Percentiles rank a stretch among this genome's conserved stretches.
Evolutionary conservation across 1,140 invertebrate species (phyloP).

Genomic region (Danaus melanippus): DNA sequence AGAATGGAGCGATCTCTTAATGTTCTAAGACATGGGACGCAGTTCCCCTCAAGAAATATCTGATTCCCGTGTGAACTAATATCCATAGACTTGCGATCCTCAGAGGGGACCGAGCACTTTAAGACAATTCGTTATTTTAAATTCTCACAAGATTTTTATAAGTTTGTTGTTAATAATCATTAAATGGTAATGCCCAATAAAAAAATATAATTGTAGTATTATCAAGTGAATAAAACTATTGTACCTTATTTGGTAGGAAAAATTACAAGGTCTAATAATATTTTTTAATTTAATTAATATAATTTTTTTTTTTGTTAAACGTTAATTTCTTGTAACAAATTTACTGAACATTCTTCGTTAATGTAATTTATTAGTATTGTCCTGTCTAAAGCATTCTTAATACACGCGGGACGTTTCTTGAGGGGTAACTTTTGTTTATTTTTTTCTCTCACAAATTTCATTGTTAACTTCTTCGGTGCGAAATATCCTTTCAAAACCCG

Average conservation of each 20-base stretch:
- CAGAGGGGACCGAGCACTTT: slow-evolving; percentile 13
- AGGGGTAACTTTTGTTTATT: slow-evolving; percentile 53
- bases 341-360: too few relatives aligned
- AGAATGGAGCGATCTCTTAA: slow-evolving; percentile 31
- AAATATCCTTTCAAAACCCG: slow-evolving; percentile 33
- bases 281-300: too few relatives aligned
- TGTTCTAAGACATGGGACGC: slow-evolving; percentile 22
- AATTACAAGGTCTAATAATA: too few relatives aligned
- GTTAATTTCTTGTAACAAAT: too few relatives aligned
- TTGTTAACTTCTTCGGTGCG: slow-evolving; percentile 47
- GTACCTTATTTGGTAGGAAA: too few relatives aligned
- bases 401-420: slow-evolving; percentile 39
- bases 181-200: too few relatives aligned
- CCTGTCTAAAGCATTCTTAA: slow-evolving; percentile 12
- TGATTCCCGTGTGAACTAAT: slow-evolving; percentile 63
- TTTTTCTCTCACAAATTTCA: slow-evolving; percentile 35
- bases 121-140: too few relatives aligned
- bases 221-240: too few relatives aligned
- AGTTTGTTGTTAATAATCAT: too few relatives aligned
- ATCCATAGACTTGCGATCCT: slow-evolving; percentile 30
- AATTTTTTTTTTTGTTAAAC: too few relatives aligned
- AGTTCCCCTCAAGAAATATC: slow-evolving; percentile 55
- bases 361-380: neutral
- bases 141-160: too few relatives aligned
- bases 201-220: too few relatives aligned